Evolutionary conservation across 2,797 vertebrate species (phyloP).

Genomic region (Molossus alvarezi): DNA sequence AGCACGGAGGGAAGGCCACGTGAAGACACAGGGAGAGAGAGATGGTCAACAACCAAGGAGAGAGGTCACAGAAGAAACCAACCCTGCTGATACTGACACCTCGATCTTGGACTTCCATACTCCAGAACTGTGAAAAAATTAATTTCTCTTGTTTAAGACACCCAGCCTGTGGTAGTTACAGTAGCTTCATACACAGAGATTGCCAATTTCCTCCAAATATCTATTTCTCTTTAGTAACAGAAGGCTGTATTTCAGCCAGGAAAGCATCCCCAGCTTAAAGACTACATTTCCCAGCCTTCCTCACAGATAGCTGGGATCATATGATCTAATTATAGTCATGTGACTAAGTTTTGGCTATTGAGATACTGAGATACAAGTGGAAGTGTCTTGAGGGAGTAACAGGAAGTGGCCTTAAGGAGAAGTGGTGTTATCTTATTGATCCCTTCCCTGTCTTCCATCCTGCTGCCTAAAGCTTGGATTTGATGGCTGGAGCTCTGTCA

Average conservation of each 20-base stretch:
- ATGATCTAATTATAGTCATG: background rate
- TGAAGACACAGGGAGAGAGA: background rate
- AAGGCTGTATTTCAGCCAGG: background rate
- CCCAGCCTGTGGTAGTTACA: background rate
- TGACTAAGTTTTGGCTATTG: background rate
- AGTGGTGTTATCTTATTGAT: background rate
- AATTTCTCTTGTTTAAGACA: background rate
- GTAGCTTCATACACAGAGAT: background rate
- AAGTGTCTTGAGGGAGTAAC: background rate
- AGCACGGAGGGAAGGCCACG: background rate
- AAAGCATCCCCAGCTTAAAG: background rate
- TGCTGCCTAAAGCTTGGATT: background rate
- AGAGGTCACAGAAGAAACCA: background rate
- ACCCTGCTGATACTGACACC: background rate
- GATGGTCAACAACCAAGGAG: background rate
- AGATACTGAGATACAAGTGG: background rate
- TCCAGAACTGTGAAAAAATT: background rate
- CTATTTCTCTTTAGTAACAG: background rate
- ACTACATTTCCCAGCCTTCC: background rate
- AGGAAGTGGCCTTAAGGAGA: background rate
- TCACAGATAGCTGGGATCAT: background rate
- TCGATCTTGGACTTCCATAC: background rate
- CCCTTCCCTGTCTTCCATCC: background rate
- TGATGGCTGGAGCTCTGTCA: conserved; percentile 8
- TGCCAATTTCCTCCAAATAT: background rate